Percentiles rank a stretch among this genome's conserved stretches.
phyloP scores from a whole-genome alignment of 1,140 invertebrate species.

The Paralvinella palmiformis region DNA sequence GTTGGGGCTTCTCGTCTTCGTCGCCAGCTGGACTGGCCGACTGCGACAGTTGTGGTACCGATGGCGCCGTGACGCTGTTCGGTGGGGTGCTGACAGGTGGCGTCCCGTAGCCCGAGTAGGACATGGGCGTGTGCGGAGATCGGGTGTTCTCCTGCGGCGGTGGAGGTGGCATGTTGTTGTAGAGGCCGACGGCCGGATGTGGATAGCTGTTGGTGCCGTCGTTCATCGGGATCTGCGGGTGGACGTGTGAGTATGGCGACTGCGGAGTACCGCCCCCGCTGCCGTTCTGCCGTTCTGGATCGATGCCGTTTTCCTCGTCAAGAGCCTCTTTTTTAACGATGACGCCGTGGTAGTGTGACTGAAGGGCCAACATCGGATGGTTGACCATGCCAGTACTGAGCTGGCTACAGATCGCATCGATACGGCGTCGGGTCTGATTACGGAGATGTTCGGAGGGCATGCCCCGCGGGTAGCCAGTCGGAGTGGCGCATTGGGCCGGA shows the following conservation, averaged over 20 bases:
- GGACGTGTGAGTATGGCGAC: not conserved
- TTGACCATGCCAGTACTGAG: not conserved
- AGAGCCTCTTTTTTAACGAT: constrained; percentile 6
- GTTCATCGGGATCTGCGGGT: not conserved
- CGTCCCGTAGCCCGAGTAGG: not conserved
- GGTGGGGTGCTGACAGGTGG: not conserved
- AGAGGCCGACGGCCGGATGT: not conserved
- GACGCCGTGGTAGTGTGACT: not conserved
- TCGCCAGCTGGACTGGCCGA: not conserved
- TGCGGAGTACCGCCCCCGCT: not conserved
- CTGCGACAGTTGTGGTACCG: not conserved
- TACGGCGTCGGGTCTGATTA: not conserved
- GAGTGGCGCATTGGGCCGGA: constrained; percentile 24
- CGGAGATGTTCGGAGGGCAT: not conserved
- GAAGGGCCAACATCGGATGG: not conserved
- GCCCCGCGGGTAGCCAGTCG: constrained; percentile 22
- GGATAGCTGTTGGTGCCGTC: not conserved
- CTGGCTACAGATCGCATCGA: constrained; percentile 14
- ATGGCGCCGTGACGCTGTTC: too few relatives aligned
- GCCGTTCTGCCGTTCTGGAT: not conserved
- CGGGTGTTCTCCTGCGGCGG: not conserved
- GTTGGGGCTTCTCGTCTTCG: not conserved
- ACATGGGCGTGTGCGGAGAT: not conserved
- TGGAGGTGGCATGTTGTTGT: not conserved
- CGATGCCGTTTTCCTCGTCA: not conserved